A percentile compares a stretch with the other conserved stretches of the same genome.
These are phyloP conservation scores for Eupsilia transversa DNA, from an alignment of 2,888 invertebrate genomes.

Conservation along the genomic window DNA sequence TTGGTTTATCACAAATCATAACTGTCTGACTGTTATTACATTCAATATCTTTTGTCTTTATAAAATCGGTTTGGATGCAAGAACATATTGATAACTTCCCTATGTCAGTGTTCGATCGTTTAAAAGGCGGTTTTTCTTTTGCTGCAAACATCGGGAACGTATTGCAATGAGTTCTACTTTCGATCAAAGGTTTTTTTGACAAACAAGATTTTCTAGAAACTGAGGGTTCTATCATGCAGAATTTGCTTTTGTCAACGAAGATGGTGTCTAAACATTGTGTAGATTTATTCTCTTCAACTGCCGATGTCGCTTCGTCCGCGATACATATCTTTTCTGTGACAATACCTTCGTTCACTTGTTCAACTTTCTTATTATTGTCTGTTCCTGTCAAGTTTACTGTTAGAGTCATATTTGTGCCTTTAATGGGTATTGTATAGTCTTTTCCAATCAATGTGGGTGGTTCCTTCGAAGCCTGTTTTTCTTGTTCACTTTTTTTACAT, in stretches of 20 bases:
- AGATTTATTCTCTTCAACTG: slow-evolving; percentile 78
- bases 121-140: slow-evolving; percentile 72
- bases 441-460: slow-evolving; percentile 7
- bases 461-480: not conserved
- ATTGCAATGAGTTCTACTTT: slow-evolving; percentile 60
- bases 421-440: slow-evolving; percentile 82
- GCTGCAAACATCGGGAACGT: slow-evolving; percentile 77
- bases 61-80: slow-evolving; percentile 59
- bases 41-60: slow-evolving; percentile 3
- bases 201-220: slow-evolving; percentile 25
- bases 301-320: slow-evolving; percentile 75
- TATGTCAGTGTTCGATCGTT: slow-evolving; percentile 78
- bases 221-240: not conserved
- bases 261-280: slow-evolving; percentile 72
- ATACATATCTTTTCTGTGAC: slow-evolving; percentile 69
- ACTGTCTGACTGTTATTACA: slow-evolving; percentile 15
- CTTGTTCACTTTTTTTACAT: not conserved
- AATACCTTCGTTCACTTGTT: slow-evolving; percentile 64
- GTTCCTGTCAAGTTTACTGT: slow-evolving; percentile 75
- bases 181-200: slow-evolving; percentile 9
- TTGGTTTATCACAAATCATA: not conserved
- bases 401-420: slow-evolving; percentile 86
- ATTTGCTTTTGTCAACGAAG: slow-evolving; percentile 28
- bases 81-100: slow-evolving; percentile 33
- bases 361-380: slow-evolving; percentile 46